phyloP scores from a whole-genome alignment of 1,140 invertebrate genomes.

The Drosophila quadrilineata region DNA sequence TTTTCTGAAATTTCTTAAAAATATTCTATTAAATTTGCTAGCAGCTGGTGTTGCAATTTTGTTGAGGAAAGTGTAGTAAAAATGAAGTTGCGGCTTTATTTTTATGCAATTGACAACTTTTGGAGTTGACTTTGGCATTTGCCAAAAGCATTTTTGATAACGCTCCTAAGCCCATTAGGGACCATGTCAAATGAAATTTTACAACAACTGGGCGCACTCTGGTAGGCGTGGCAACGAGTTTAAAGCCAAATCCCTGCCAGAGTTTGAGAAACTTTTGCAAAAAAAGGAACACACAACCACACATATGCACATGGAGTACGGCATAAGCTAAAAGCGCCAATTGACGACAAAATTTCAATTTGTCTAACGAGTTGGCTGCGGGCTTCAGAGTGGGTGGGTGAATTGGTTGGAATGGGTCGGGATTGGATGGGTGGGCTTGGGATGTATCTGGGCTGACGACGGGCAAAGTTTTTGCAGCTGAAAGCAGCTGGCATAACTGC shows the following conservation, averaged over 20 bases:
- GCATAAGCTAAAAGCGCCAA: slow-evolving; percentile 51
- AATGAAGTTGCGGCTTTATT: neutral
- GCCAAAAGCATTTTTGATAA: slow-evolving; percentile 27
- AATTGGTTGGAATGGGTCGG: too few species aligned
- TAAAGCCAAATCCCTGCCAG: slow-evolving; percentile 14
- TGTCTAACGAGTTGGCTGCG: slow-evolving; percentile 73
- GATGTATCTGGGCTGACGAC: too few species aligned
- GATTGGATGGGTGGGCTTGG: too few species aligned
- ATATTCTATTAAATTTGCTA: too few species aligned
- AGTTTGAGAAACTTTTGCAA: slow-evolving; percentile 35
- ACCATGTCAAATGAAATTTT: slow-evolving; percentile 27
- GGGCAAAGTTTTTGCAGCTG: slow-evolving; percentile 54
- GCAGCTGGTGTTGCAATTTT: too few species aligned
- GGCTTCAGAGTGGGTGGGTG: too few species aligned
- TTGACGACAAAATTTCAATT: slow-evolving; percentile 77
- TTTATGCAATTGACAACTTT: slow-evolving; percentile 11
- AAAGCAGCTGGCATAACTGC: slow-evolving; percentile 40
- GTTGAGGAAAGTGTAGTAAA: slow-evolving; percentile 8
- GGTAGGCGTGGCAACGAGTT: slow-evolving; percentile 5
- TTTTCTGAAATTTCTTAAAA: too few species aligned
- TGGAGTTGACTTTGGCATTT: slow-evolving; percentile 12
- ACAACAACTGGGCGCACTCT: slow-evolving; percentile 3
- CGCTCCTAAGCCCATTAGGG: slow-evolving; percentile 10
- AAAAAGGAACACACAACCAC: neutral
- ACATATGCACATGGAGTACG: neutral